phyloP scores from a whole-genome alignment of 2,797 vertebrate genomes.

The Alauda arvensis region DNA sequence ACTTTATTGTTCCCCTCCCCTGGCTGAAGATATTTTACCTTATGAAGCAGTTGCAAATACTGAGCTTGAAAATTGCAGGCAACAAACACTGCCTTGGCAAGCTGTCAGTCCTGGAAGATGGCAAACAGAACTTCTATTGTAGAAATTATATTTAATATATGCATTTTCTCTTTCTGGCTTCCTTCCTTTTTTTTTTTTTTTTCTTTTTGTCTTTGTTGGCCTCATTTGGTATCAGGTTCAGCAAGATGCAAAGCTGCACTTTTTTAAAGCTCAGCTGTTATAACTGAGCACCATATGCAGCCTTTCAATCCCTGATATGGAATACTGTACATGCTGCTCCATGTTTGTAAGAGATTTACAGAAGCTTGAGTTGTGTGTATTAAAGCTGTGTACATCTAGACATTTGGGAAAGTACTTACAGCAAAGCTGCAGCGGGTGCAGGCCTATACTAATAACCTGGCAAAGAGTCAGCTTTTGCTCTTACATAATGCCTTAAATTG shows the following conservation, averaged over 20 bases:
- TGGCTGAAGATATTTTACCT: not conserved
- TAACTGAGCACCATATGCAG: slow-evolving; percentile 75
- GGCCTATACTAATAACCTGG: slow-evolving; percentile 61
- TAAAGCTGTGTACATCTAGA: slow-evolving; percentile 69
- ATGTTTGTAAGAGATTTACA: slow-evolving; percentile 75
- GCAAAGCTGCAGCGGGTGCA: slow-evolving; percentile 59
- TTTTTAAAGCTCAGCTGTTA: slow-evolving; percentile 75
- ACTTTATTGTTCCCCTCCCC: not conserved
- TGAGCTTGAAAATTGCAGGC: slow-evolving; percentile 8
- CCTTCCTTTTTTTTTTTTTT: not conserved
- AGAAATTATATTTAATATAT: slow-evolving; percentile 35
- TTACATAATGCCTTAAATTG: slow-evolving; percentile 57
- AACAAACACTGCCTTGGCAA: slow-evolving; percentile 33
- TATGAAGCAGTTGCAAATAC: slow-evolving; percentile 1
- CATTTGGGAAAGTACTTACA: slow-evolving; percentile 65
- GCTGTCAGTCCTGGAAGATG: slow-evolving; percentile 8
- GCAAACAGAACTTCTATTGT: slow-evolving; percentile 38
- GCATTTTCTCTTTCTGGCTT: not conserved
- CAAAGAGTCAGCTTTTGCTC: slow-evolving; percentile 50
- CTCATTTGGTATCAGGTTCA: slow-evolving; percentile 64
- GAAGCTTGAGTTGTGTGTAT: slow-evolving; percentile 70
- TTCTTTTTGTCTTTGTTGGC: slow-evolving; percentile 17
- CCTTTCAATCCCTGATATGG: slow-evolving; percentile 69
- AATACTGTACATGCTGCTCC: slow-evolving; percentile 69
- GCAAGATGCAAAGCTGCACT: slow-evolving; percentile 69